Conservation (phyloP, 2,113 vertebrate genomes). For the Gopherus evgoodei region DNA sequence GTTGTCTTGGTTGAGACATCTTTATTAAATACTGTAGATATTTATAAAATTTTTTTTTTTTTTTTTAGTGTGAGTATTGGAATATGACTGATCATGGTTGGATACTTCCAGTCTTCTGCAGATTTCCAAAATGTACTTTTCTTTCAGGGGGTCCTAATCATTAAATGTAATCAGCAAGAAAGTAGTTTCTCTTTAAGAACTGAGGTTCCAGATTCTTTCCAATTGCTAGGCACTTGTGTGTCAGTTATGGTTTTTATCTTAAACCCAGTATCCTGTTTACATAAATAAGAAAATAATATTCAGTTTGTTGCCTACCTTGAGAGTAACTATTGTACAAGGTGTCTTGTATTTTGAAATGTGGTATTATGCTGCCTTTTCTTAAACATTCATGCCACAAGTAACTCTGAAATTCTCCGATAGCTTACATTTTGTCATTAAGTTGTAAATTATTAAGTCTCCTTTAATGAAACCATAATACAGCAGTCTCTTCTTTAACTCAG, state of each 20-base stretch:
- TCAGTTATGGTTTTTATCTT: background rate
- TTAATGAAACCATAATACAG: background rate
- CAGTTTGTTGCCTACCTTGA: background rate
- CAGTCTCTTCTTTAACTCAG: background rate
- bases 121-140: background rate
- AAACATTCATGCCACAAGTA: background rate
- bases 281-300: background rate
- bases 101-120: background rate
- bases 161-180: slow-evolving; percentile 1
- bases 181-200: slow-evolving; percentile 15
- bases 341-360: background rate
- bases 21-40: slow-evolving; percentile 74
- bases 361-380: background rate
- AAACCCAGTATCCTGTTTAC: background rate
- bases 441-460: background rate
- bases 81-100: background rate
- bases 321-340: background rate
- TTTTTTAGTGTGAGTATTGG: background rate
- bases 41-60: slow-evolving; percentile 34
- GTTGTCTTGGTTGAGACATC: slow-evolving; percentile 33
- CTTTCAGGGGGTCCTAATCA: background rate
- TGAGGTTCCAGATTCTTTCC: background rate
- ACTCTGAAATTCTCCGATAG: background rate
- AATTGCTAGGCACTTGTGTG: background rate
- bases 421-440: background rate